Conservation (phyloP, 2,888 invertebrate genomes). For the Nudaria mundana region DNA sequence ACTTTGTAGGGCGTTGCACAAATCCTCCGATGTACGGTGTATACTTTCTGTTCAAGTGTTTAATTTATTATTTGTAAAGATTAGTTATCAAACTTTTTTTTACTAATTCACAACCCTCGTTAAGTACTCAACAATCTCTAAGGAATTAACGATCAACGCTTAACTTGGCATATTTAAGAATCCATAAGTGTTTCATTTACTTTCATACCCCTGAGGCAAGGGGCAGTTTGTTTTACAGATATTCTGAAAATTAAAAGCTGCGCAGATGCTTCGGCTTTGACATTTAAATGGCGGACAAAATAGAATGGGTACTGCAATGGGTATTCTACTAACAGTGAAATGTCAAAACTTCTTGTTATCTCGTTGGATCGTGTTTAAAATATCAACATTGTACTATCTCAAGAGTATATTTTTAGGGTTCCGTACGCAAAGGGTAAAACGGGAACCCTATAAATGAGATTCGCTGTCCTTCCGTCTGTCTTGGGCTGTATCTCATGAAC, state of each 20-base stretch:
- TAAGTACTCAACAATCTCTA: conserved; percentile 44
- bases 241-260: conserved; percentile 49
- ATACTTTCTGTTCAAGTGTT: no score
- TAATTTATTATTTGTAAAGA: no score
- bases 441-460: no score
- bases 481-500: no score
- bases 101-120: conserved; percentile 35
- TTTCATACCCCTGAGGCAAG: conserved; percentile 35
- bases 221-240: conserved; percentile 44
- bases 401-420: no score
- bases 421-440: no score
- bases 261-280: conserved; percentile 31
- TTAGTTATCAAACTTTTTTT: conserved; percentile 12
- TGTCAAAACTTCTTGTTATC: conserved; percentile 43
- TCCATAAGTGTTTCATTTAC: conserved; percentile 52
- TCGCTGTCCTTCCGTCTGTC: no score
- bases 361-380: conserved; percentile 35
- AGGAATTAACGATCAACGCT: conserved; percentile 54
- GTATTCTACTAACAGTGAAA: conserved; percentile 36
- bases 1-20: not conserved
- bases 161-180: conserved; percentile 48
- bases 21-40: no score
- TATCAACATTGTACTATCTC: no score
- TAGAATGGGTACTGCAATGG: conserved; percentile 32
- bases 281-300: conserved; percentile 28